Evolutionary conservation across 2,797 vertebrate genomes (phyloP), one percentile per base, ranked within the genome.

Genomic region (Gastrophryne carolinensis): DNA sequence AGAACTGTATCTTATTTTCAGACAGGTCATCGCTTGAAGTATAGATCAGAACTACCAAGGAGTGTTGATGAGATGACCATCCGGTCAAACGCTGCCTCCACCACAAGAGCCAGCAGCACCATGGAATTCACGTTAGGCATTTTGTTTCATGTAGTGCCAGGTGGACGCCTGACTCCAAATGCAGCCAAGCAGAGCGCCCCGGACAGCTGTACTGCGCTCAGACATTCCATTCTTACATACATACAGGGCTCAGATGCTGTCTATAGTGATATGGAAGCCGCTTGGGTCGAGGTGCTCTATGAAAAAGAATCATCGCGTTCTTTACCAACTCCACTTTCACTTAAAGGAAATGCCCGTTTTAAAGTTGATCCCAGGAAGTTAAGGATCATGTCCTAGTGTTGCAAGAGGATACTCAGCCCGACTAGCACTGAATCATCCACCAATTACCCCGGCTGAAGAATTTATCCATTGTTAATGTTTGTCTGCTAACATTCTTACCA

Each of bases 391-490:
- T 30, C 21, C 11, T 21, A 32, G 19, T 65, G n/a, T 49, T 23
- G 19, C 8, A 65, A 44, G 13, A 65, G 35, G 23, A 26, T 21
- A 21, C 49, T 53, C 3, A 35, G 44, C 23, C 5, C 21, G 21
- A 54, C 21, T 29, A 11, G 24, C 23, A 19, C 13, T 56, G 65
- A 68, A 56, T 68, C 65, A 68, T 35, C 26, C 4, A 54, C 23
- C 26, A 39, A 29, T 29, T 4, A 52, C 17, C 30, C n/a, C 2
- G 49, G 32, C 8, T 34, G 6, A 39, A 68, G 65, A 39, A 68
- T 39, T 26, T 56, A 26, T 24, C 65, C 50, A 56, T 68, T 68
- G 65, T 68, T 68, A 32, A 19, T 37, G 32, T 3, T 29, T 39
- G 15, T n/a, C n/a, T n/a, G n/a, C n/a, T n/a, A n/a, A n/a, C n/a